These are phyloP conservation scores for Drosophila parabipectinata DNA, from an alignment of 1,140 invertebrate genomes.

Conservation along the genomic window DNA sequence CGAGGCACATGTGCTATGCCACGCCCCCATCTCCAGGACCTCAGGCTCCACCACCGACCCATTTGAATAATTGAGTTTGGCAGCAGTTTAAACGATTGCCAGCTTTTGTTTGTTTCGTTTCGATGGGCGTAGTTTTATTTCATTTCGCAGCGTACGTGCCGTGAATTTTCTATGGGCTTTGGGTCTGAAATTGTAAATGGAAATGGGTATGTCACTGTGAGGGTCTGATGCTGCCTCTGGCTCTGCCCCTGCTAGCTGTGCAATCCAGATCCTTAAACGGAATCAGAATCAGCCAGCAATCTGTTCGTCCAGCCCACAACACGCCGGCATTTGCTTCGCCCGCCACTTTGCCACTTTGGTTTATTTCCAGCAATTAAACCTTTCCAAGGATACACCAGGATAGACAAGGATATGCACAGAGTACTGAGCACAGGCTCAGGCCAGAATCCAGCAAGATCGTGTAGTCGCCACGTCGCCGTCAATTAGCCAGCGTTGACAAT, in stretches of 20 bases:
- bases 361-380: constrained; percentile 72
- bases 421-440: neutral
- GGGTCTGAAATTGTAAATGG: constrained; percentile 34
- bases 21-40: neutral
- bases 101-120: constrained; percentile 52
- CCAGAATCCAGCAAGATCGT: constrained; percentile 27
- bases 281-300: constrained; percentile 56
- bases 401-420: constrained; percentile 12
- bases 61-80: constrained; percentile 78
- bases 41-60: neutral
- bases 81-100: constrained; percentile 69
- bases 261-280: neutral
- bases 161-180: constrained; percentile 29
- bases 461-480: constrained; percentile 51
- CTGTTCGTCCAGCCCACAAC: constrained; percentile 53
- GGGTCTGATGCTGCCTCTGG: neutral
- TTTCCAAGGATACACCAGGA: constrained; percentile 51
- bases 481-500: constrained; percentile 66
- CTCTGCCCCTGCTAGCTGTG: too few relatives aligned
- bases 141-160: constrained; percentile 67
- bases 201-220: constrained; percentile 9
- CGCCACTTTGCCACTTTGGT: constrained; percentile 7
- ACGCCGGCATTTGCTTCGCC: neutral
- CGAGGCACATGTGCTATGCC: constrained; percentile 21
- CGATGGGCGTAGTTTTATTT: constrained; percentile 74